Percentiles rank a stretch among this genome's conserved stretches.
Conservation (phyloP, 2,888 invertebrate genomes). For the Nyleta sp. region DNA sequence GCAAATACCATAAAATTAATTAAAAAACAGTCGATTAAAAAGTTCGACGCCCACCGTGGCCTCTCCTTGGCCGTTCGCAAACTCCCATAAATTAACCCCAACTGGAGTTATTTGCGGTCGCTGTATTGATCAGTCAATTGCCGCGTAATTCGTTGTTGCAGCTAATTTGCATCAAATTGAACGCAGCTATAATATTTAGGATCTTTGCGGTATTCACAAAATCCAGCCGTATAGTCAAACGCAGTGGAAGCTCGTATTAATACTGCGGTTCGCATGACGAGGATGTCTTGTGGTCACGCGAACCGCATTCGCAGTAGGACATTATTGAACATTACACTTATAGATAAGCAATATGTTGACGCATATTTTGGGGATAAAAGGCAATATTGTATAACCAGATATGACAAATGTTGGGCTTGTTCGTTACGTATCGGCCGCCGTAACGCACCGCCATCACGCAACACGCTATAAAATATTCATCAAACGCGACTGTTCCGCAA, state of each 20-base stretch:
- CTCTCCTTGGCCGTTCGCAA: slow-evolving; percentile 16
- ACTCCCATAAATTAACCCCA: slow-evolving; percentile 33
- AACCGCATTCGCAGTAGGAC: slow-evolving; percentile 69
- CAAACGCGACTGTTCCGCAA: slow-evolving; percentile 9
- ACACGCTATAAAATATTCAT: slow-evolving; percentile 33
- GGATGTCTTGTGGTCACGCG: slow-evolving; percentile 74
- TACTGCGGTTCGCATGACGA: slow-evolving; percentile 67
- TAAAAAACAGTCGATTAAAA: slow-evolving; percentile 6
- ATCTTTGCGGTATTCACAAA: slow-evolving; percentile 61
- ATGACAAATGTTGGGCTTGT: slow-evolving; percentile 38
- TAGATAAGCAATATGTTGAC: slow-evolving; percentile 71
- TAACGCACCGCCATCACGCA: slow-evolving; percentile 43
- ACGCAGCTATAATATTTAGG: slow-evolving; percentile 52
- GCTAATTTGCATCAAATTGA: slow-evolving; percentile 59
- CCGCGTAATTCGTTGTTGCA: slow-evolving; percentile 49
- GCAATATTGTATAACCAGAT: slow-evolving; percentile 47
- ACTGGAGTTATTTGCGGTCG: slow-evolving; percentile 45
- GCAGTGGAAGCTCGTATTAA: slow-evolving; percentile 55
- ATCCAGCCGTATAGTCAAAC: slow-evolving; percentile 49
- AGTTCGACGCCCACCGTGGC: slow-evolving; percentile 3
- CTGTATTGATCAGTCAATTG: slow-evolving; percentile 56
- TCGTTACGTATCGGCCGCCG: not conserved
- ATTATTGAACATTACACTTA: slow-evolving; percentile 75
- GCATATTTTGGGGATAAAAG: slow-evolving; percentile 48
- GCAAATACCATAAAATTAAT: not conserved